phyloP scores from a whole-genome alignment of 1,140 invertebrate genomes.

The Drosophila ananassae region DNA sequence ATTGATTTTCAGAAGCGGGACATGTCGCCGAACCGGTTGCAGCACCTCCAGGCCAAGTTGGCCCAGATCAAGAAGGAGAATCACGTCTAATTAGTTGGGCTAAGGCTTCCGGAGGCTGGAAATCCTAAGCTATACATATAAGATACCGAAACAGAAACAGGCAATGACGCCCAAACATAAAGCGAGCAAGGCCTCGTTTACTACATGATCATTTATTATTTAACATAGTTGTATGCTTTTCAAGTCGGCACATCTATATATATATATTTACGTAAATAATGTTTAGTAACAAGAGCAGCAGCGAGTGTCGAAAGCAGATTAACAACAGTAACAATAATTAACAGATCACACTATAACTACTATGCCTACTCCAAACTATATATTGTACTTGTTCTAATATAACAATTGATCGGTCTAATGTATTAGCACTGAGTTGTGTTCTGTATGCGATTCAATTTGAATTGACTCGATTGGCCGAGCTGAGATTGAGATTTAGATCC shows the following conservation, averaged over 20 bases:
- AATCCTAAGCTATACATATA: conserved; percentile 19
- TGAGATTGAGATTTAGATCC: conserved; percentile 36
- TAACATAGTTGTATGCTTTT: conserved; percentile 70
- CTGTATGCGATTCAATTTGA: conserved; percentile 41
- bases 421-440: conserved; percentile 73
- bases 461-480: conserved; percentile 49
- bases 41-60: conserved; percentile 80
- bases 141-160: conserved; percentile 12
- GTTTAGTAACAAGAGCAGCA: conserved; percentile 58
- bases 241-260: conserved; percentile 40
- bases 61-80: conserved; percentile 81
- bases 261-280: conserved; percentile 62
- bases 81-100: conserved; percentile 66
- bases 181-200: conserved; percentile 30
- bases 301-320: conserved; percentile 56
- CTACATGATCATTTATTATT: conserved; percentile 68
- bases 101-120: conserved; percentile 19
- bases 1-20: conserved; percentile 67
- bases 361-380: conserved; percentile 45
- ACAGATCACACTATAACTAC: conserved; percentile 60
- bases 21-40: conserved; percentile 79
- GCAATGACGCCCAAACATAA: conserved; percentile 5
- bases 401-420: conserved; percentile 50
- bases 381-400: conserved; percentile 48
- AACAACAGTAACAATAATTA: conserved; percentile 77